These are phyloP conservation scores for Choloepus hoffmanni DNA, from an alignment of 2,113 vertebrate species.

Conservation along the genomic window DNA sequence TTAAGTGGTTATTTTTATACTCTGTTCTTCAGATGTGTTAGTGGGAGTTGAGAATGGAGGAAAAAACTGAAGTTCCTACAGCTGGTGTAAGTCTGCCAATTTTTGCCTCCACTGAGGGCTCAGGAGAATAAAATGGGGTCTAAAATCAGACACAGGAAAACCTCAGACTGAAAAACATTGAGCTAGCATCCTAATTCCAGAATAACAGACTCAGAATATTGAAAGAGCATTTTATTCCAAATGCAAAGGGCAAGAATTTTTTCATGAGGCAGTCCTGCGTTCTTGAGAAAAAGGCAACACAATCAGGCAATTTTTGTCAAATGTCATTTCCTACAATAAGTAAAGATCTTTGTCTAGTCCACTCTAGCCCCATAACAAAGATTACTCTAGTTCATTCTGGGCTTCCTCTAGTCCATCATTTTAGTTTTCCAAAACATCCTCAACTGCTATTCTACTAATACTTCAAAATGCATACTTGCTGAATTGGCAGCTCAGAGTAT, in stretches of 20 bases:
- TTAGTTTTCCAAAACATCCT: background rate
- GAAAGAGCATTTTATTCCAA: background rate
- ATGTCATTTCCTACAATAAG: background rate
- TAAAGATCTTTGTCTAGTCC: background rate
- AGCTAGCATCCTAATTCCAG: background rate
- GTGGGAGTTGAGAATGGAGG: background rate
- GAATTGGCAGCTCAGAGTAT: background rate
- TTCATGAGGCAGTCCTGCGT: background rate
- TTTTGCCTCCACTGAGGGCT: background rate
- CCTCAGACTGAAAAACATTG: background rate
- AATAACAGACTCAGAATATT: background rate
- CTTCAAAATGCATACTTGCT: background rate
- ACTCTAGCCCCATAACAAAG: background rate
- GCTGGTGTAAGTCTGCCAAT: background rate
- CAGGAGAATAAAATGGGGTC: background rate
- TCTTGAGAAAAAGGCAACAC: conserved; percentile 20
- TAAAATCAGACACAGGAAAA: background rate
- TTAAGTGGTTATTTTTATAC: conserved; percentile 21
- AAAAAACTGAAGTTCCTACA: background rate
- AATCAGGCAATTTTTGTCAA: background rate
- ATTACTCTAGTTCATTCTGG: background rate
- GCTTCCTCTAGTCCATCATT: background rate
- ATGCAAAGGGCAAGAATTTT: background rate
- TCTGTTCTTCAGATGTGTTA: conserved; percentile 19
- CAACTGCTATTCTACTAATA: background rate